Evolutionary conservation across 2,797 vertebrate genomes (phyloP).

Genomic region (Monodelphis domestica): DNA sequence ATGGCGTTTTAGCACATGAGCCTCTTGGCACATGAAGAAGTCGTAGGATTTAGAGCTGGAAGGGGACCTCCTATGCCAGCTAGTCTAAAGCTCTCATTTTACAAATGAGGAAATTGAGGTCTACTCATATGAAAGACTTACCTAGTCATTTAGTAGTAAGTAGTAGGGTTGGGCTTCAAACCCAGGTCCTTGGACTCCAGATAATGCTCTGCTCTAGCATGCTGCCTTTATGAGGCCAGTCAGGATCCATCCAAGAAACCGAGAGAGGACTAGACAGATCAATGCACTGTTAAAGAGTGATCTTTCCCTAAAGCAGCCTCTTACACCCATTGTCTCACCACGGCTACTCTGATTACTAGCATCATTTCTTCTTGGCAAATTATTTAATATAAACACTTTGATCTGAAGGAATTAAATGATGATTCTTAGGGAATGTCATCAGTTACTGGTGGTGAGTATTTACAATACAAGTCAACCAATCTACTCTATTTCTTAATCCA

Average conservation of each 20-base stretch:
- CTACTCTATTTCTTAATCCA: conserved; percentile 27
- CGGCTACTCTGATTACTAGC: neutral
- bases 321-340: neutral
- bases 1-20: neutral
- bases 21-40: neutral
- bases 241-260: fast-evolving
- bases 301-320: conserved; percentile 29
- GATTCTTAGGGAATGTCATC: conserved; percentile 7
- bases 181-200: neutral
- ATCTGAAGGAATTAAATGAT: conserved; percentile 12
- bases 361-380: conserved; percentile 40
- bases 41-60: neutral
- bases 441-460: conserved; percentile 21
- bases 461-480: conserved; percentile 25
- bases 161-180: neutral
- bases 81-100: neutral
- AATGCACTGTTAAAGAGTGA: neutral
- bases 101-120: neutral
- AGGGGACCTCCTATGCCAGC: neutral
- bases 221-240: neutral
- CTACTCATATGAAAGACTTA: neutral
- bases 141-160: neutral
- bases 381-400: conserved; percentile 29
- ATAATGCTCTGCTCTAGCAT: neutral
- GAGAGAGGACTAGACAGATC: neutral